phyloP scores from a whole-genome alignment of 2,113 vertebrate genomes.

The Eira barbara region DNA sequence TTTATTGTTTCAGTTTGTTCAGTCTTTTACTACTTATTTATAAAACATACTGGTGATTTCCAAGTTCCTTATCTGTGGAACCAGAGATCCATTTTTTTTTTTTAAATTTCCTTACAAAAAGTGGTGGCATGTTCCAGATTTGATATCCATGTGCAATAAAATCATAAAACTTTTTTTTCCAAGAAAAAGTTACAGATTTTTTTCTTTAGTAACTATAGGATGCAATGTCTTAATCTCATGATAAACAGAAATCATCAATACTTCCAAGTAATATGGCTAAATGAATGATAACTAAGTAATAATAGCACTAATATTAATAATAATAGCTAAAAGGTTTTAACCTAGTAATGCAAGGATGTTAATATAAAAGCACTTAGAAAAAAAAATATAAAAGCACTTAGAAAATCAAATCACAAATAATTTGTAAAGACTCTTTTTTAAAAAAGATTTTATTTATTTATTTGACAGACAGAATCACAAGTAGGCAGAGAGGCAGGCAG shows the following conservation, averaged over 20 bases:
- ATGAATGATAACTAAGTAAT: neutral
- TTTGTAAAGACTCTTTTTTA: too few relatives aligned
- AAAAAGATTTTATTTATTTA: too few relatives aligned
- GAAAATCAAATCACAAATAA: neutral
- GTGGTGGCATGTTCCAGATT: neutral
- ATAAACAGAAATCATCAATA: neutral
- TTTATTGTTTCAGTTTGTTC: neutral
- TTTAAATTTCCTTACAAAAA: neutral
- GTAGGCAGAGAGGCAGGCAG: too few relatives aligned
- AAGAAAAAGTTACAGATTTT: neutral
- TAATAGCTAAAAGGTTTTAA: neutral
- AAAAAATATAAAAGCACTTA: neutral
- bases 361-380: neutral
- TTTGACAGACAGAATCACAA: too few relatives aligned
- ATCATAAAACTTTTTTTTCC: neutral
- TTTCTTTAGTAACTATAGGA: neutral
- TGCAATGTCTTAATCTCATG: neutral
- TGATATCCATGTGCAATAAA: neutral
- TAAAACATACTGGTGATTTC: neutral
- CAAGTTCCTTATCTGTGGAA: neutral
- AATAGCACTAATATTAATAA: neutral
- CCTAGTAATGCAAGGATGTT: neutral
- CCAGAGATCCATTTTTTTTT: neutral
- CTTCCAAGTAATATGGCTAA: neutral
- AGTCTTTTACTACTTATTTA: neutral